Evolutionary conservation across 2,113 vertebrate species (phyloP), one percentile per base, ranked within the genome.

Genomic region (Pachyramphus minor): DNA sequence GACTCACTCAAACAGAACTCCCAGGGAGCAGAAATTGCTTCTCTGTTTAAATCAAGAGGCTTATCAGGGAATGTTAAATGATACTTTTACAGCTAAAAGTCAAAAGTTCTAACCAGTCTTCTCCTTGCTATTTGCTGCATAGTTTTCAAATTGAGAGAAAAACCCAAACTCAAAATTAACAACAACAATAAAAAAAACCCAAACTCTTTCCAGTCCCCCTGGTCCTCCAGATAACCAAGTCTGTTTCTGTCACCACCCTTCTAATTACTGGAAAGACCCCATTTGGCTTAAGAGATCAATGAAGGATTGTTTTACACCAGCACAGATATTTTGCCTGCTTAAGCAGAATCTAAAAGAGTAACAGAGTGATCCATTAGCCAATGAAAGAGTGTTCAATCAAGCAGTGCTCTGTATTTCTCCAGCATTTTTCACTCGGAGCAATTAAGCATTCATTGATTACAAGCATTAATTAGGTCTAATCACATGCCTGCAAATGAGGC

Each of bases 231-330:
- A 73, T 35, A 93, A 68, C 84, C 56, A 89, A 90, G 42, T 86
- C 78, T 92, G 49, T 84, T 96, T 55, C 84, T 95, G 94, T 92
- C 87, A 89, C 96, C 94, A 96, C 87, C 87, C 92, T 91, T 90
- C 78, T 94, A 95, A 93, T 96, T 90, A 96, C 84, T 92, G 89
- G 87, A 96, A 96, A 86, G 94, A 96, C 90, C 96, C 78, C 75
- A 86, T 87, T 94, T 82, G 89, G 82, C 95, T 90, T 42, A 52
- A 82, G 66, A 91, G 71, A 96, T 96, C 90, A 95, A 87, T 94
- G 74, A 50, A 79, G 85, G 77, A 95, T 97, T 94, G 45, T 92
- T 95, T 97, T 93, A 92, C 88, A 87, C 42, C 53, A 95, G 81
- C 73, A 45, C 77, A 82, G 75, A 86, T 94, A 92, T 91, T 97